A percentile compares a stretch with the other conserved stretches of the same genome.
These are phyloP conservation scores for Notocelia uddmanniana DNA, from an alignment of 2,888 invertebrate genomes.

Conservation along the genomic window DNA sequence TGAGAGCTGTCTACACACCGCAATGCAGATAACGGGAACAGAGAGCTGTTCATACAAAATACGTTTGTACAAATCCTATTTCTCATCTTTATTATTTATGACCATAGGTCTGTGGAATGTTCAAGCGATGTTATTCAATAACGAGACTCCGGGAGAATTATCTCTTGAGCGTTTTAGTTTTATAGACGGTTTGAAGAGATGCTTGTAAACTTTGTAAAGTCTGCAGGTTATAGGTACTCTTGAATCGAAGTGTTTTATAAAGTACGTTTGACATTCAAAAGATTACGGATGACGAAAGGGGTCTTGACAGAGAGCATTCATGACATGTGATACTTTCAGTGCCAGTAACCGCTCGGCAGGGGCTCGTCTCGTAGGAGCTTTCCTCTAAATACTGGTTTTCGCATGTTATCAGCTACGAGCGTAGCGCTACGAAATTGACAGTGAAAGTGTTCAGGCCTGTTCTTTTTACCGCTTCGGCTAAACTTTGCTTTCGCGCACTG, in stretches of 20 bases:
- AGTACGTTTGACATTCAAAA: not conserved
- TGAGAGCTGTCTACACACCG: slow-evolving; percentile 37
- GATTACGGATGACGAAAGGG: no score
- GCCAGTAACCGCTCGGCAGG: no score
- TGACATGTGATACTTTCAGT: no score
- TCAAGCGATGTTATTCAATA: not conserved
- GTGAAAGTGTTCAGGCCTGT: no score
- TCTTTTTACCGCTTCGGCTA: no score
- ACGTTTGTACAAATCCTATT: not conserved
- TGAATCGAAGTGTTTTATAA: not conserved
- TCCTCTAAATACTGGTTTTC: no score
- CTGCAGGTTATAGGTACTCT: not conserved
- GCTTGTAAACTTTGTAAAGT: not conserved
- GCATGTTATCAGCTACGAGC: no score
- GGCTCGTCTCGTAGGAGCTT: no score
- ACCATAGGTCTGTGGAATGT: not conserved
- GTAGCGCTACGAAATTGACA: no score
- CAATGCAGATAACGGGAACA: slow-evolving; percentile 20
- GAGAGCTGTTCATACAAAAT: slow-evolving; percentile 5
- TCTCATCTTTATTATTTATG: slow-evolving; percentile 19
- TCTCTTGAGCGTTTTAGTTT: slow-evolving; percentile 1
- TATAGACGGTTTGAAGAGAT: not conserved
- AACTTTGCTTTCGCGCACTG: no score
- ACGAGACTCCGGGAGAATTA: not conserved
- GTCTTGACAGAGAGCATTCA: slow-evolving; percentile 4